Percentiles rank a stretch among this genome's conserved stretches.
These are phyloP conservation scores for Drosophila ogumai DNA, from an alignment of 1,140 invertebrate genomes.

Conservation along the genomic window DNA sequence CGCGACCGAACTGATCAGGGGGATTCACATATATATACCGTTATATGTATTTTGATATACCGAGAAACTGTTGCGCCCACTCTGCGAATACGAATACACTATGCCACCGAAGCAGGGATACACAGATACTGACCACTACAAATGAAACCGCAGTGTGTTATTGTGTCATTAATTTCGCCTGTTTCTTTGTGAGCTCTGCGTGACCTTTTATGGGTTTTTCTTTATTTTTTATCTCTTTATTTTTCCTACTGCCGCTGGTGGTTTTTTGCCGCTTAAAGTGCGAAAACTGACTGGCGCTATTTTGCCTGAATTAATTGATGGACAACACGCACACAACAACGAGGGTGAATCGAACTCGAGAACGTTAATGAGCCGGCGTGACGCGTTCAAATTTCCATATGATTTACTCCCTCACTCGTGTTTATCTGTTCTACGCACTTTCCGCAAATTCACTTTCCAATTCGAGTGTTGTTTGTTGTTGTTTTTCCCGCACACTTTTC, in stretches of 20 bases:
- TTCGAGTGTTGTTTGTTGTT: slow-evolving; percentile 25
- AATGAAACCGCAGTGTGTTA: slow-evolving; percentile 64
- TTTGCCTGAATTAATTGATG: slow-evolving; percentile 69
- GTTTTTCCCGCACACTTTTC: slow-evolving; percentile 44
- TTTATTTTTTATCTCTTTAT: slow-evolving; percentile 10
- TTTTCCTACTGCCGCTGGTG: slow-evolving; percentile 2
- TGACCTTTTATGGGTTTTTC: slow-evolving; percentile 15
- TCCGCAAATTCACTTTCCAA: slow-evolving; percentile 67
- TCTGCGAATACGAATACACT: background rate
- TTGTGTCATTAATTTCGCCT: slow-evolving; percentile 67
- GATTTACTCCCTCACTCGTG: slow-evolving; percentile 48
- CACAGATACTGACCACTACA: slow-evolving; percentile 49
- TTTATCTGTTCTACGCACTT: slow-evolving; percentile 44
- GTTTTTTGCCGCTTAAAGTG: slow-evolving; percentile 64
- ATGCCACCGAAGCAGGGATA: slow-evolving; percentile 6
- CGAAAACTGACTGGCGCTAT: slow-evolving; percentile 55
- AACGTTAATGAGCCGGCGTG: slow-evolving; percentile 67
- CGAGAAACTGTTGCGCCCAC: slow-evolving; percentile 20
- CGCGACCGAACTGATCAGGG: slow-evolving; percentile 38
- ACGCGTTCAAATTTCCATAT: slow-evolving; percentile 67
- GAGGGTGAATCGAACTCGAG: slow-evolving; percentile 6
- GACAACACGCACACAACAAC: slow-evolving; percentile 46
- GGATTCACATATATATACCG: background rate
- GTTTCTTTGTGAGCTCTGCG: slow-evolving; percentile 20
- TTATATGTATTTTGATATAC: background rate